Evolutionary conservation across 2,113 vertebrate genomes (phyloP), one percentile per base, ranked within the genome.

Genomic region (Nycticebus coucang): DNA sequence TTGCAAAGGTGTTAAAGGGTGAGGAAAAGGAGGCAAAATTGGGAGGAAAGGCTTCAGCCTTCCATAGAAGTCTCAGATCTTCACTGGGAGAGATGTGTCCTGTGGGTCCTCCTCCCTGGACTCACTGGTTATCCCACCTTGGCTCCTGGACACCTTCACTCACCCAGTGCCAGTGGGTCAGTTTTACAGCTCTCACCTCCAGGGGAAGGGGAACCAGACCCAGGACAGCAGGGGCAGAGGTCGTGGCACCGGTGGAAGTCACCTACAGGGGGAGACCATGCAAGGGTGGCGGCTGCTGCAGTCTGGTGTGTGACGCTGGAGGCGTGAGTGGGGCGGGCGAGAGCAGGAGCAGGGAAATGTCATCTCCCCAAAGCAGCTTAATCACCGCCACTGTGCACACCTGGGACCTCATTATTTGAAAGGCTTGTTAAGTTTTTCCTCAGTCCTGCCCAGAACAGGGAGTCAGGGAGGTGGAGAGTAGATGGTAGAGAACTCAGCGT

Each of bases 331-430:
- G 9, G 6, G n/a, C 33, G 19, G 35, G 64, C 6, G 68, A 37
- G 75, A 28, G 21, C 15, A 64, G 28, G 62, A 30, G 30, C 13
- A 57, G 45, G 30, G 24, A 50, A 17, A 55, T 12, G 24, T 64
- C 62, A 64, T 26, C 35, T 24, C 62, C 15, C 24, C 14, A 4
- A 71, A 28, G 30, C 5, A 14, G 21, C 35, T 45, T 35, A 2
- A 37, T 66, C 18, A 5, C 14, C 4, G 17, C n/a, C 1, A 3
- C 5, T 11, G 60, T 2, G 4, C 0, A 1, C 30, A 14, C 21
- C 21, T 17, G 6, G 35, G 17, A 19, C n/a, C 66, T 72, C 12
- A 0, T 53, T 24, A 37, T n/a, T 35, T 57, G 24, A 5, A 45
- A 45, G 85, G 18, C 55, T 59, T 78, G 2, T 1, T 64, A 7